A percentile compares a stretch with the other conserved stretches of the same genome.
Evolutionary conservation across 2,888 invertebrate species (phyloP).

Genomic region (Brenthis daphne): DNA sequence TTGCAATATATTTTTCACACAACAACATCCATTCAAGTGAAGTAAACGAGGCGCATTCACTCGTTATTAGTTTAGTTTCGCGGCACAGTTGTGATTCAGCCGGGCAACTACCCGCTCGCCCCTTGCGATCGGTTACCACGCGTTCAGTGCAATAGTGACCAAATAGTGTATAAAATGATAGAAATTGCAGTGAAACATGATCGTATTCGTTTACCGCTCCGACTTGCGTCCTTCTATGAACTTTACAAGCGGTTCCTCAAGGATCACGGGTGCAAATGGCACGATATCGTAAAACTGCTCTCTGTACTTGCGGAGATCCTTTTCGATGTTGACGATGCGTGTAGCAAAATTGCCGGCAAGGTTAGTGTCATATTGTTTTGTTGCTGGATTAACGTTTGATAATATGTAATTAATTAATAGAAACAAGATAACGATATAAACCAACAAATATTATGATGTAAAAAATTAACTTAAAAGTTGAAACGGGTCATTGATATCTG

Average conservation of each 20-base stretch:
- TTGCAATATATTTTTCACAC: conserved; percentile 19
- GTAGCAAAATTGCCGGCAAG: conserved; percentile 70
- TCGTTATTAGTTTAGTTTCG: conserved; percentile 45
- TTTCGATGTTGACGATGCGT: conserved; percentile 74
- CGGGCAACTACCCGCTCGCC: conserved; percentile 68
- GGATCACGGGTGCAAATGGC: conserved; percentile 78
- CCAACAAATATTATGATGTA: conserved; percentile 19
- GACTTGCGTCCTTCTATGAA: conserved; percentile 69
- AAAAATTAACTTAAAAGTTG: no score
- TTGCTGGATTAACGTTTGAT: conserved; percentile 22
- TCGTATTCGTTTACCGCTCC: conserved; percentile 58
- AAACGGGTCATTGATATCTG: no score
- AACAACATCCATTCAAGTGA: conserved; percentile 22
- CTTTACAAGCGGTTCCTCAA: conserved; percentile 75
- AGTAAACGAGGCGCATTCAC: conserved; percentile 31
- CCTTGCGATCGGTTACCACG: conserved; percentile 46
- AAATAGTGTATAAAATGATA: conserved; percentile 62
- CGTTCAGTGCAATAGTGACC: conserved; percentile 42
- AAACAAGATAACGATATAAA: conserved; percentile 19
- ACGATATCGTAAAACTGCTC: conserved; percentile 73
- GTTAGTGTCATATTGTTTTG: conserved; percentile 57
- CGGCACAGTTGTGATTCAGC: conserved; percentile 65
- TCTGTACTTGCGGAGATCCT: conserved; percentile 72
- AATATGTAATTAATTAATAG: background rate
- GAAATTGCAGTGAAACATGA: conserved; percentile 65